These are phyloP conservation scores for Ameiurus melas DNA, from an alignment of 2,113 vertebrate genomes.

Conservation along the genomic window DNA sequence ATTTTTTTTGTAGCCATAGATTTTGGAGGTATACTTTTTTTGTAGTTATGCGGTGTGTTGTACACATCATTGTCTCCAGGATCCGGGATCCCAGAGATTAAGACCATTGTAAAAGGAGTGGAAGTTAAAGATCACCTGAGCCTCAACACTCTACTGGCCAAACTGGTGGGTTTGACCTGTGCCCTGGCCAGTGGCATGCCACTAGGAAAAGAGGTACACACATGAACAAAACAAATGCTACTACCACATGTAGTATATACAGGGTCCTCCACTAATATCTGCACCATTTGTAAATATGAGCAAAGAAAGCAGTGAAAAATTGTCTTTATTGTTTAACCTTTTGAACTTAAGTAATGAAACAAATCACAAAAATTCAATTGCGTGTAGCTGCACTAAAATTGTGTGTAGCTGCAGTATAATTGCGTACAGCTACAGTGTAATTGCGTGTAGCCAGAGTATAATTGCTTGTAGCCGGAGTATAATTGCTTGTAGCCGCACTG, in stretches of 20 bases:
- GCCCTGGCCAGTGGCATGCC: conserved; percentile 42
- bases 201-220: conserved; percentile 46
- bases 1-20: not conserved
- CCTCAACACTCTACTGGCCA: conserved; percentile 40
- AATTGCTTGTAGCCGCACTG: not conserved
- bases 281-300: no score
- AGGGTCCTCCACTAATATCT: no score
- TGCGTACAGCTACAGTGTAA: not conserved
- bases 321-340: no score
- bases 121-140: conserved; percentile 35
- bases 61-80: conserved; percentile 2
- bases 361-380: not conserved
- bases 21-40: not conserved
- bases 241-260: no score
- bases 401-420: not conserved
- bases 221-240: not conserved
- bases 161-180: conserved; percentile 38
- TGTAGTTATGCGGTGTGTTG: not conserved
- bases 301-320: no score
- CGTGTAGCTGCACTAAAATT: not conserved
- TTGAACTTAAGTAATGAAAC: no score
- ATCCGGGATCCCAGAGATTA: conserved; percentile 44
- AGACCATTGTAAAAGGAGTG: conserved; percentile 34
- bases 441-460: not conserved
- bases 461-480: not conserved